Evolutionary conservation across 2,113 vertebrate genomes (phyloP).

Genomic region (Nicator chloris): DNA sequence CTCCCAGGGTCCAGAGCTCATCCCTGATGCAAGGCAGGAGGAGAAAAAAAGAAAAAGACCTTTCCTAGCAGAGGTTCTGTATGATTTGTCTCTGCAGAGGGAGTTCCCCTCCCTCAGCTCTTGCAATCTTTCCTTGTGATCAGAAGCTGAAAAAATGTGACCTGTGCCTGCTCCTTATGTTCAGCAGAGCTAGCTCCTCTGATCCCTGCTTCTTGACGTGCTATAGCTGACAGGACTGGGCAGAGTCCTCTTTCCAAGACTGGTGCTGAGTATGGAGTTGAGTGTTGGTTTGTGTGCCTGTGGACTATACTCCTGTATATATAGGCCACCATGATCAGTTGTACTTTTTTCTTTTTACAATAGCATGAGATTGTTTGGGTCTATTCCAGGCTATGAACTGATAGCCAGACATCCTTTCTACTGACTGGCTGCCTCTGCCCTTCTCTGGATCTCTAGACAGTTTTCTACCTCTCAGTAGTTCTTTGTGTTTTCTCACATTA

Average conservation of each 20-base stretch:
- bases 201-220: accelerated
- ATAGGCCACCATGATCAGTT: not conserved
- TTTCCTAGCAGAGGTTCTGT: not conserved
- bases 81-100: not conserved
- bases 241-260: not conserved
- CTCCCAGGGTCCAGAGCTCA: not conserved
- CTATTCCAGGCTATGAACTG: not conserved
- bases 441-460: not conserved
- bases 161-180: not conserved
- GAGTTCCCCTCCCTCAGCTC: not conserved
- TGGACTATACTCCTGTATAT: not conserved
- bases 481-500: not conserved
- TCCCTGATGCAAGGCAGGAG: not conserved
- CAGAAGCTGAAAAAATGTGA: not conserved
- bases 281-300: not conserved
- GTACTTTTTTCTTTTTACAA: not conserved
- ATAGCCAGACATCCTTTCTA: not conserved
- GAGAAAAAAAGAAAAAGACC: not conserved
- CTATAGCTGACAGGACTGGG: not conserved
- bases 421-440: not conserved
- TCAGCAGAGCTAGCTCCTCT: not conserved
- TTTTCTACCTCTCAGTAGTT: not conserved
- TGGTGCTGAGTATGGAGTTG: not conserved
- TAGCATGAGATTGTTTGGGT: not conserved
- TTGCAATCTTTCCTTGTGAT: not conserved